Conservation (phyloP, 2,113 vertebrate species). For the Chaetops frenatus region DNA sequence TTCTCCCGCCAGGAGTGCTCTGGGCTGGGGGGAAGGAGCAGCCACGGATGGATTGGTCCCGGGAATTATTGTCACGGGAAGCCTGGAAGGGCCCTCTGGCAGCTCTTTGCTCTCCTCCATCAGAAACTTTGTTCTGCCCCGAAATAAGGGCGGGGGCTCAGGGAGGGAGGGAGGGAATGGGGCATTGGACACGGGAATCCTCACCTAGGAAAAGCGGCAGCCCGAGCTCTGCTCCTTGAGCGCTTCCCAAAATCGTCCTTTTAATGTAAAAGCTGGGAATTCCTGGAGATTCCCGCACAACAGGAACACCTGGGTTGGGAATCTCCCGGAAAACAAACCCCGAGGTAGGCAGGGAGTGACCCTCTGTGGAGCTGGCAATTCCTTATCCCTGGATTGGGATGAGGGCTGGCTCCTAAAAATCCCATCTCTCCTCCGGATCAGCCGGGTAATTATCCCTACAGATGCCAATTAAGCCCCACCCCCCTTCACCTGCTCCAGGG, state of each 20-base stretch:
- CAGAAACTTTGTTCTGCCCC: neutral
- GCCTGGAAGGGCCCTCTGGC: neutral
- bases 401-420: neutral
- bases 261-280: neutral
- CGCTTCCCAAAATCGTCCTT: neutral
- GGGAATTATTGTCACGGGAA: neutral
- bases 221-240: neutral
- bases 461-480: rapidly evolving
- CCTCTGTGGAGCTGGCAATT: rapidly evolving
- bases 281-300: rapidly evolving
- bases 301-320: neutral
- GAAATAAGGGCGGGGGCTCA: neutral
- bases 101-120: neutral
- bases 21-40: neutral
- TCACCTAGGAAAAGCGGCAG: neutral
- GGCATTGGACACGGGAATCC: neutral
- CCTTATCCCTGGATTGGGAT: neutral
- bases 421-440: rapidly evolving
- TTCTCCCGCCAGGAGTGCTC: neutral
- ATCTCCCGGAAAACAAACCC: rapidly evolving
- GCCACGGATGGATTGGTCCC: neutral
- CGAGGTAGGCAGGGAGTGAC: rapidly evolving
- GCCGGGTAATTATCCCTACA: rapidly evolving
- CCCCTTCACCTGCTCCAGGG: rapidly evolving
- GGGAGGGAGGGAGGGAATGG: neutral